Conservation (phyloP, 2,113 vertebrate species). For the Erpornis zantholeuca region DNA sequence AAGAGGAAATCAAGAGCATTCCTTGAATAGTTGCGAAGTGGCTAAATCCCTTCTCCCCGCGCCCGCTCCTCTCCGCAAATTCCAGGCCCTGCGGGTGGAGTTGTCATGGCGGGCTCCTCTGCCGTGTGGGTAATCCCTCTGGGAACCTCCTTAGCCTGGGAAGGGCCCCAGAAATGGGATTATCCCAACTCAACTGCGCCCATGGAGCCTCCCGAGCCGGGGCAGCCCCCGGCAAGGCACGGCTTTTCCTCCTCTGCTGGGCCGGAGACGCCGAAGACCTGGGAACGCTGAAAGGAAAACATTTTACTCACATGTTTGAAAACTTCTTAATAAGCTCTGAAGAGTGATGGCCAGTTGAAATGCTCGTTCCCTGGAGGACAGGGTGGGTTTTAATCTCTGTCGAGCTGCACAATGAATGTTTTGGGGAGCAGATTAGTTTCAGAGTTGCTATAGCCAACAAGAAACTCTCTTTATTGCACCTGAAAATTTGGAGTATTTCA, state of each 20-base stretch:
- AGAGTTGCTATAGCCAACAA: not conserved
- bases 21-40: not conserved
- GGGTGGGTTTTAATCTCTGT: not conserved
- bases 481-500: not conserved
- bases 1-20: constrained; percentile 31
- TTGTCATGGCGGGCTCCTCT: not conserved
- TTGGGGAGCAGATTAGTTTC: not conserved
- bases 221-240: not conserved
- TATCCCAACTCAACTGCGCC: not conserved
- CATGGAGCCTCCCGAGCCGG: not conserved
- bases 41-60: not conserved
- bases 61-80: not conserved
- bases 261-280: not conserved
- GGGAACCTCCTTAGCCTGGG: not conserved
- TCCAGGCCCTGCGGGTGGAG: not conserved
- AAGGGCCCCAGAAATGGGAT: not conserved
- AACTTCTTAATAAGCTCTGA: not conserved
- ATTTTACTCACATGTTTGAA: fast-evolving
- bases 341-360: not conserved
- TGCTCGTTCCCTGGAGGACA: not conserved
- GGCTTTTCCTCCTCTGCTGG: not conserved
- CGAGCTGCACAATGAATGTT: not conserved
- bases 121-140: not conserved
- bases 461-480: not conserved
- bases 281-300: not conserved